phyloP scores from a whole-genome alignment of 2,797 vertebrate species.

The Distichodus sexfasciatus region DNA sequence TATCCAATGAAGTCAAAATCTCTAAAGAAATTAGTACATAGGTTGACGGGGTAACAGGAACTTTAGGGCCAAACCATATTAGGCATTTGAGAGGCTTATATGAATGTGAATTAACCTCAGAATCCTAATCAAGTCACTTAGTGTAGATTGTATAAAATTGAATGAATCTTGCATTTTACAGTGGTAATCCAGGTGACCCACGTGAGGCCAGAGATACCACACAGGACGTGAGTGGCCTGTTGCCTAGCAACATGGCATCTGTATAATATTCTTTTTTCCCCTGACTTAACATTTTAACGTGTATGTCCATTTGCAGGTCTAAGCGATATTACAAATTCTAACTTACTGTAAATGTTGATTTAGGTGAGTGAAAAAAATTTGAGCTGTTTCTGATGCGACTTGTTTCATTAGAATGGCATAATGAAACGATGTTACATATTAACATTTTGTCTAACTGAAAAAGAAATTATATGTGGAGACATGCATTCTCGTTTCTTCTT shows the following conservation, averaged over 20 bases:
- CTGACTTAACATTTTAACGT: no score
- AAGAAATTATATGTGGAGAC: no score
- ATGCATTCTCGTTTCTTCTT: not conserved
- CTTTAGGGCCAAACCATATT: constrained; percentile 37
- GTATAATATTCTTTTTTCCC: no score
- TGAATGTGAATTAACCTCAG: constrained; percentile 66
- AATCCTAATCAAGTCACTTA: constrained; percentile 63
- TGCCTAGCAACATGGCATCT: constrained; percentile 66
- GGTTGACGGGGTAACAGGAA: not conserved
- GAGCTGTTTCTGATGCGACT: no score
- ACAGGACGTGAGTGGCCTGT: constrained; percentile 47
- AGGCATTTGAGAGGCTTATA: constrained; percentile 57
- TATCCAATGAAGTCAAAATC: not conserved
- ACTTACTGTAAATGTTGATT: not conserved
- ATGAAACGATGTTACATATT: no score
- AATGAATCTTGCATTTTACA: constrained; percentile 59
- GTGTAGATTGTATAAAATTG: constrained; percentile 61
- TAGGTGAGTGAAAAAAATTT: no score
- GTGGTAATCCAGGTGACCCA: constrained; percentile 42
- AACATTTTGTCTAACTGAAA: no score
- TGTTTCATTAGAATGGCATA: no score
- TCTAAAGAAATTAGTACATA: constrained; percentile 1
- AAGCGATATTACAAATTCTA: not conserved
- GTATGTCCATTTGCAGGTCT: not conserved
- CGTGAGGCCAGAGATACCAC: constrained; percentile 43